phyloP scores from a whole-genome alignment of 1,140 invertebrate species.

The Epicauta chinensis region DNA sequence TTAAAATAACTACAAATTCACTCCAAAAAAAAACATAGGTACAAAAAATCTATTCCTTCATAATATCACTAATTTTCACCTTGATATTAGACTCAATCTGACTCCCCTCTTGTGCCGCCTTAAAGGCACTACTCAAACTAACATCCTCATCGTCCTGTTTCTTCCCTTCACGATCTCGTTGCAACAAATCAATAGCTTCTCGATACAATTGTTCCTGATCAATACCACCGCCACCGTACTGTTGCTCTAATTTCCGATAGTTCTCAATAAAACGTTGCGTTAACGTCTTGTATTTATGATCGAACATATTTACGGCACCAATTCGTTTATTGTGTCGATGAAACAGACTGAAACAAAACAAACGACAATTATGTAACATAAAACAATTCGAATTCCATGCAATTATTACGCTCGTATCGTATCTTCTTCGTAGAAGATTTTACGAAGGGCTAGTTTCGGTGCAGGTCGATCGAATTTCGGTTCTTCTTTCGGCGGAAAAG shows the following conservation, averaged over 20 bases:
- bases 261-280: conserved; percentile 54
- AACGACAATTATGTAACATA: conserved; percentile 1
- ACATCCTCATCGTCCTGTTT: conserved; percentile 18
- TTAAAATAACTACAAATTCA: no score
- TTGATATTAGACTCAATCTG: no score
- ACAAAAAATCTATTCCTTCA: no score
- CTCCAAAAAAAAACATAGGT: no score
- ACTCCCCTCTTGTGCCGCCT: conserved; percentile 20
- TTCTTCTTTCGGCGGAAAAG: conserved; percentile 76
- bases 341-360: conserved; percentile 58
- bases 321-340: conserved; percentile 50
- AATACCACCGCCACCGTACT: conserved; percentile 43
- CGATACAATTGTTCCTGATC: conserved; percentile 45
- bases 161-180: conserved; percentile 26
- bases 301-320: conserved; percentile 47
- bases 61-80: no score
- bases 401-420: conserved; percentile 69
- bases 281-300: conserved; percentile 44
- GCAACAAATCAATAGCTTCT: conserved; percentile 42
- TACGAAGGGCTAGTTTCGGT: conserved; percentile 50
- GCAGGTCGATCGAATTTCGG: conserved; percentile 63
- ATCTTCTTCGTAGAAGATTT: conserved; percentile 85
- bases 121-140: conserved; percentile 34
- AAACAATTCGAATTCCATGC: conserved; percentile 5
- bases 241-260: conserved; percentile 49